These are phyloP conservation scores for Mylabris sibirica DNA, from an alignment of 2,888 invertebrate genomes.

Conservation along the genomic window DNA sequence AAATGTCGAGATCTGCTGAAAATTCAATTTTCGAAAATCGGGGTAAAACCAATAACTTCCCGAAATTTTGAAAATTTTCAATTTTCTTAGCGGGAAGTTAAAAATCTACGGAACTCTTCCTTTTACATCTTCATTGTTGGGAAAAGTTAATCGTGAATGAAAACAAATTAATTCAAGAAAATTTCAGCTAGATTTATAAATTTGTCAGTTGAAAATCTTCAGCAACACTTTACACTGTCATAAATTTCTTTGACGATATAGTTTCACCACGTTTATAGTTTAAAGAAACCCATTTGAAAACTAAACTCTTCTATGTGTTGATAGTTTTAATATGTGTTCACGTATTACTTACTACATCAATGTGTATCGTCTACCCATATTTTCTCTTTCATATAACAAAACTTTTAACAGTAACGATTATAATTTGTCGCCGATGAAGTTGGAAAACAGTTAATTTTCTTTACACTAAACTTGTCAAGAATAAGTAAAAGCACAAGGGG, in stretches of 20 bases:
- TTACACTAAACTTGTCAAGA: background rate
- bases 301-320: constrained; percentile 12
- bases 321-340: constrained; percentile 14
- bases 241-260: constrained; percentile 11
- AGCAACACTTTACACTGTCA: constrained; percentile 14
- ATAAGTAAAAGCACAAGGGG: background rate
- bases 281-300: constrained; percentile 8
- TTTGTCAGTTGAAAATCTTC: background rate
- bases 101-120: background rate
- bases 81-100: no score
- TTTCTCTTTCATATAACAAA: background rate
- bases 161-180: background rate
- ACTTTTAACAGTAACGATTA: constrained; percentile 13
- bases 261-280: constrained; percentile 13
- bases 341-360: background rate
- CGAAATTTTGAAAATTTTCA: no score
- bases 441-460: constrained; percentile 19
- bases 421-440: constrained; percentile 22
- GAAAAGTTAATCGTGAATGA: background rate
- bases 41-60: no score
- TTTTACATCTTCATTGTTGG: background rate
- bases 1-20: no score
- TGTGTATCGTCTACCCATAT: background rate
- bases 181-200: background rate
- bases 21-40: no score